phyloP scores from a whole-genome alignment of 2,888 invertebrate species.

The Aphodius granarius region DNA sequence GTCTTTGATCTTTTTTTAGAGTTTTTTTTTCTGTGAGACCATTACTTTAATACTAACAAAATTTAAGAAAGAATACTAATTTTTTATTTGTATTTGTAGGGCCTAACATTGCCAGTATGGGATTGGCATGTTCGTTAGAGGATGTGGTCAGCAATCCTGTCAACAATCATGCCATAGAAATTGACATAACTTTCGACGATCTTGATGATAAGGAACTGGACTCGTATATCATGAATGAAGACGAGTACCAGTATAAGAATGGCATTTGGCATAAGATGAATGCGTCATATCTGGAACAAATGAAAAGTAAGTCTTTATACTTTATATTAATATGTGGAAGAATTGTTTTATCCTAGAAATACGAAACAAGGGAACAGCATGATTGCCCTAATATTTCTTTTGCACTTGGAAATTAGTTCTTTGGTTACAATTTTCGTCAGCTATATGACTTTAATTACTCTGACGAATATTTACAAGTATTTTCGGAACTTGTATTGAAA shows the following conservation, averaged over 20 bases:
- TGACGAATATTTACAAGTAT: no score
- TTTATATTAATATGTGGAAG: neutral
- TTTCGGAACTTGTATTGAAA: no score
- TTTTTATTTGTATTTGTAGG: slow-evolving; percentile 50
- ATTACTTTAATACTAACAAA: neutral
- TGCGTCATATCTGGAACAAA: slow-evolving; percentile 81
- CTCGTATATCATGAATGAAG: slow-evolving; percentile 78
- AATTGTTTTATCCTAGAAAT: no score
- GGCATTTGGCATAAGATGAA: slow-evolving; percentile 87
- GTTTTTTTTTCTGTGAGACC: neutral
- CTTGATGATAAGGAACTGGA: slow-evolving; percentile 91
- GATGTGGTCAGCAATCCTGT: slow-evolving; percentile 51
- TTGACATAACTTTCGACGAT: slow-evolving; percentile 69
- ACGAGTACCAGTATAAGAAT: slow-evolving; percentile 81
- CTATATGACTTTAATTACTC: no score
- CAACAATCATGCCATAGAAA: slow-evolving; percentile 35
- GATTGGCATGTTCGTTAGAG: slow-evolving; percentile 62
- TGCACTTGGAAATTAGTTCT: no score
- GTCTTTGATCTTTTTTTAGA: neutral
- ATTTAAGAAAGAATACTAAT: neutral
- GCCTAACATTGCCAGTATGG: slow-evolving; percentile 78
- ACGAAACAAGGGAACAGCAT: no score
- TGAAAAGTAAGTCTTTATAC: slow-evolving; percentile 63
- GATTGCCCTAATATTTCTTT: no score
- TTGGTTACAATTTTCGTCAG: no score